Base-by-base conservation (phyloP, 2,113 vertebrate species). In the Lanius ludovicianus region DNA sequence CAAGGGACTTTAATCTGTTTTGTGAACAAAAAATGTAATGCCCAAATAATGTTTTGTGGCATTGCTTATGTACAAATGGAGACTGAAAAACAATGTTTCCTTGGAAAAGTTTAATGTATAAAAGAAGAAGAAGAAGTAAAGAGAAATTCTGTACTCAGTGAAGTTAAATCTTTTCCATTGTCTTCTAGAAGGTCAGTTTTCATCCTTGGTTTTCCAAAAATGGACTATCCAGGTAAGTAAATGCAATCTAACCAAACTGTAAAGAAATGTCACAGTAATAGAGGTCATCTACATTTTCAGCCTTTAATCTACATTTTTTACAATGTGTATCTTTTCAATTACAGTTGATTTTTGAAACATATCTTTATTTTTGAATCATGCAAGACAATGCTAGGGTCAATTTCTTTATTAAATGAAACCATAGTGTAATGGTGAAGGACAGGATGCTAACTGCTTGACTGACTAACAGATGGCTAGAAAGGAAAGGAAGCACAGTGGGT, bases 401-500 rank as follows among this genome's bases (percentile, higher is more conserved):
- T 81, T 93, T 27, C 39, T 80, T 70, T 70, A 24, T 59, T 46
- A 88, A 80, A 67, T 50, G 27, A 73, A 92, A 35, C 57, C 67
- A 8, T 21, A 35, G 4, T 80, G 10, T 70, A 55, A 53, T 47
- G 28, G 7, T 63, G 39, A 87, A 87, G 60, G 52, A 80, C 80
- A 93, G 87, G 78, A 93, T 92, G 70, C 71, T 59, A 59, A 35
- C 42, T 87, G 31, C n/a, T 44, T 70, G 68, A 18, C 31, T 87
- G 67, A 64, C 65, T 9, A 11, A 52, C 60, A 52, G 15, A 14
- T 2, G 30, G n/a, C 79, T 92, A 94, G 53, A 96, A 84, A 79
- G 90, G 95, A 96, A 96, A 96, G 97, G 95, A 98, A 98, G 94
- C 47, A 76, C 30, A 27, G 19, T 59, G 84, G 90, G 87, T 95